Percentiles rank a stretch among this genome's conserved stretches.
phyloP scores from a whole-genome alignment of 2,888 invertebrate species.

The Carabus problematicus region DNA sequence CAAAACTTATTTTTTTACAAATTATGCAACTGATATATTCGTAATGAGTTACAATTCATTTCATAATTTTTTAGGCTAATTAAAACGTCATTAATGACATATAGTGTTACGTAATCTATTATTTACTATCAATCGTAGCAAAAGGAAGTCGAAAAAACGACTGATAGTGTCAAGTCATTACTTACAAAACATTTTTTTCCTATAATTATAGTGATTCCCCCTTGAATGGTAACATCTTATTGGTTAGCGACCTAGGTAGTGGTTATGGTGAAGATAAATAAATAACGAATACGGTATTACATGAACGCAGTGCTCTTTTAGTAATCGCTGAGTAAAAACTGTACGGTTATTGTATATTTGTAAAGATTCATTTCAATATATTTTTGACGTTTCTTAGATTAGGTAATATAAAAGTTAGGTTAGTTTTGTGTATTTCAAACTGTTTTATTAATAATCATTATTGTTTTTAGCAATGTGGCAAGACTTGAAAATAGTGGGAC shows the following conservation, averaged over 20 bases:
- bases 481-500: constrained; percentile 51
- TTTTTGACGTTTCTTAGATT: background rate
- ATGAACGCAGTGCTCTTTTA: background rate
- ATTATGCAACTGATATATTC: too few species aligned
- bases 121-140: too few species aligned
- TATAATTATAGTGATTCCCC: too few species aligned
- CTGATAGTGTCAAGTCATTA: too few species aligned
- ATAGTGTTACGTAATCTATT: background rate
- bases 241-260: background rate
- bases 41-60: background rate
- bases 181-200: too few species aligned
- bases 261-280: background rate
- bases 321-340: background rate
- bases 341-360: too few species aligned
- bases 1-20: too few species aligned
- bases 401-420: too few species aligned
- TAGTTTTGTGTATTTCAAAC: too few species aligned
- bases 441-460: constrained; percentile 22
- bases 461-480: constrained; percentile 31
- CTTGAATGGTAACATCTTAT: too few species aligned
- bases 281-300: background rate
- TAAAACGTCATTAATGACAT: background rate
- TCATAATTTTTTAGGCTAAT: background rate
- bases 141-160: too few species aligned
- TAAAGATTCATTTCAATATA: background rate